Evolutionary conservation across 2,888 invertebrate species (phyloP).

Genomic region (Lasioglossum villosulum): DNA sequence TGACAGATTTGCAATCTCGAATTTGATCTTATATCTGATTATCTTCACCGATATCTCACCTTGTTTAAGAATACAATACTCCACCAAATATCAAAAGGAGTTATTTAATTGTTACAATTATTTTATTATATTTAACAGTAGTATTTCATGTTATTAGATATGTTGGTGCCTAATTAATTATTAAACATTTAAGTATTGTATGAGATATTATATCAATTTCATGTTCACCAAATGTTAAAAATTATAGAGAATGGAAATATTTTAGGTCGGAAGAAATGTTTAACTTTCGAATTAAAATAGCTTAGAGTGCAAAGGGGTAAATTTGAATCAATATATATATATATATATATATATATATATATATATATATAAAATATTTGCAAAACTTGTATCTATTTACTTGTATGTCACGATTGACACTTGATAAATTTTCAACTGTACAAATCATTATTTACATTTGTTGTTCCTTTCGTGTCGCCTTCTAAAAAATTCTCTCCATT

Average conservation of each 20-base stretch:
- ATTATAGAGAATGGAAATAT: no score
- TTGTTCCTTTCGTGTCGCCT: neutral
- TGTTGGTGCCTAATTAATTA: no score
- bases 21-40: neutral
- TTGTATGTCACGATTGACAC: neutral
- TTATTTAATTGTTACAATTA: neutral
- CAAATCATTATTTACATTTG: neutral
- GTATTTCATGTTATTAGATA: neutral
- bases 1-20: neutral
- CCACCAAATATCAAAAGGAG: neutral
- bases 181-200: no score
- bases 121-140: neutral
- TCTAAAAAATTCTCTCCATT: neutral
- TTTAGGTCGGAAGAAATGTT: no score
- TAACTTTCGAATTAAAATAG: no score
- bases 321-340: no score
- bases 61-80: neutral
- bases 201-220: no score
- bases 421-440: neutral
- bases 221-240: no score
- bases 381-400: neutral
- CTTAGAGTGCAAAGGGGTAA: no score
- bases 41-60: neutral
- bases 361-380: neutral
- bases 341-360: no score